Conservation (phyloP, 2,113 vertebrate genomes). For the Cettia cetti region DNA sequence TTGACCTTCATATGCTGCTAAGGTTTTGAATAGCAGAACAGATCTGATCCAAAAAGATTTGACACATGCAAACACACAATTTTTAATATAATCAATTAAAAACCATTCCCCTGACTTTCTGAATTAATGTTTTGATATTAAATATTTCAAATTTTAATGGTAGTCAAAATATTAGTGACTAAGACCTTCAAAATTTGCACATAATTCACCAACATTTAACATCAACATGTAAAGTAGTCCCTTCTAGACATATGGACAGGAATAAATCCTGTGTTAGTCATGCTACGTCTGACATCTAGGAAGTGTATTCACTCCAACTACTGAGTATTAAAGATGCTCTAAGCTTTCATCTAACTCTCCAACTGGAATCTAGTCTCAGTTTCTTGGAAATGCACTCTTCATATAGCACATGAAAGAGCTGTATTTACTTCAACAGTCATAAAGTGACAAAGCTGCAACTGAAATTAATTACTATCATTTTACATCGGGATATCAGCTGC, state of each 20-base stretch:
- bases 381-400: not conserved
- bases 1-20: not conserved
- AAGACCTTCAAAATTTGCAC: not conserved
- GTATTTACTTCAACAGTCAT: not conserved
- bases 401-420: not conserved
- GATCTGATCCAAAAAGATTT: not conserved
- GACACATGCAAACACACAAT: not conserved
- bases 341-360: not conserved
- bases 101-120: not conserved
- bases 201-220: not conserved
- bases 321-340: not conserved
- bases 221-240: not conserved
- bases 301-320: not conserved
- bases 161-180: not conserved
- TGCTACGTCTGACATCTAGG: not conserved
- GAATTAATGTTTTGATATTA: not conserved
- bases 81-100: not conserved
- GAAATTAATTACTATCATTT: not conserved
- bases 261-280: not conserved
- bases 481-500: not conserved
- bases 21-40: not conserved
- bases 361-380: not conserved
- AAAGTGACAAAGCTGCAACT: not conserved
- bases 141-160: not conserved
- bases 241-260: not conserved